A percentile compares a stretch with the other conserved stretches of the same genome.
Evolutionary conservation across 1,140 invertebrate genomes (phyloP).

Genomic region (Palaemon carinicauda): DNA sequence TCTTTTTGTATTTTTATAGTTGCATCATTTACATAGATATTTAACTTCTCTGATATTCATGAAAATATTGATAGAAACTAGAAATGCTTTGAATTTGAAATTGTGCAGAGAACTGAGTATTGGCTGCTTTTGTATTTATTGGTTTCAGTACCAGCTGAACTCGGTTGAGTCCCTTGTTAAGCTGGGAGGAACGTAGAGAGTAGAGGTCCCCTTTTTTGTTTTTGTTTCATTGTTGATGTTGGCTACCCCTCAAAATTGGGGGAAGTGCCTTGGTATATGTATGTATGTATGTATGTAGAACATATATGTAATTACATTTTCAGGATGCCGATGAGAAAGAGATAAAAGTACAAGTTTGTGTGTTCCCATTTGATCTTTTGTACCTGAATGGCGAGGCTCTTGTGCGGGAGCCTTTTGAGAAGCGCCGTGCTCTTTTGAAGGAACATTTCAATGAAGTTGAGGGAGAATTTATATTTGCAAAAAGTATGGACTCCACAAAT

Average conservation of each 20-base stretch:
- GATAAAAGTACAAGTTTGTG: conserved; percentile 97
- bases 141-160: no score
- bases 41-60: background rate
- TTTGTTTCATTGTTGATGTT: no score
- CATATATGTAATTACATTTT: conserved; percentile 19
- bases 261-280: no score
- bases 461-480: conserved; percentile 91
- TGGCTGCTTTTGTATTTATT: no score
- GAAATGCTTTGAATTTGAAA: no score
- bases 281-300: no score
- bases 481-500: conserved; percentile 80
- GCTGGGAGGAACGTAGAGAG: no score
- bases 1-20: background rate
- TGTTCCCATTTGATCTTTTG: conserved; percentile 97
- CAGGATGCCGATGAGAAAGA: conserved; percentile 86
- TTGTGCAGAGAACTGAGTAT: no score
- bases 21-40: background rate
- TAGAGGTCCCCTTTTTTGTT: no score
- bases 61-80: no score
- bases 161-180: no score
- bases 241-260: no score
- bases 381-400: conserved; percentile 92
- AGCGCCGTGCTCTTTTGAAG: conserved; percentile 79
- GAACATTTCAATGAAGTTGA: conserved; percentile 79
- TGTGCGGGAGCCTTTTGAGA: conserved; percentile 80